Conservation (phyloP, 2,797 vertebrate genomes). For the Squalus acanthias region DNA sequence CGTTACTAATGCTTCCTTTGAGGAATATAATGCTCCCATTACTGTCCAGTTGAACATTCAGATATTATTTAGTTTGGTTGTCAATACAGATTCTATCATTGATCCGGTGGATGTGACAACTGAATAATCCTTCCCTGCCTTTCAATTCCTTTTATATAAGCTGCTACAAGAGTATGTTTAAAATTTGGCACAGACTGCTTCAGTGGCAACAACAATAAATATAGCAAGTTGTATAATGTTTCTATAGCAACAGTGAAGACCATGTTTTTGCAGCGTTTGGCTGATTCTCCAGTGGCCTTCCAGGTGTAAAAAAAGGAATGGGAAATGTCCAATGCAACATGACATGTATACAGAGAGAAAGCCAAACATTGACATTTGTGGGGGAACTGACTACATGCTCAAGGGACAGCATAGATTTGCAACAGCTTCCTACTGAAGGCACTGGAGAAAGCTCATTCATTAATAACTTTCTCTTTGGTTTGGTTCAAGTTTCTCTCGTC, state of each 20-base stretch:
- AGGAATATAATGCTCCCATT: not conserved
- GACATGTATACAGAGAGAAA: not conserved
- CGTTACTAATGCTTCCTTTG: not conserved
- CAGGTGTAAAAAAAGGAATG: not conserved
- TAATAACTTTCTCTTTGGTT: not conserved
- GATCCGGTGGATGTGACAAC: not conserved
- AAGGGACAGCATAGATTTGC: too few relatives aligned
- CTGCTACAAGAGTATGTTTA: not conserved
- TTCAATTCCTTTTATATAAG: not conserved
- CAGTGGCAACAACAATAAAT: not conserved
- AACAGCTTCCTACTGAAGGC: too few relatives aligned
- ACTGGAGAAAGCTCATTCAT: too few relatives aligned
- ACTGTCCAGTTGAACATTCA: not conserved
- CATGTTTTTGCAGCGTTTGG: not conserved
- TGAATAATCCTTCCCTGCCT: not conserved
- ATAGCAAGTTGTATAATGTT: not conserved
- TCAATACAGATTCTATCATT: not conserved
- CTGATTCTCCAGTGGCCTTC: not conserved
- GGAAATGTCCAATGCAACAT: not conserved
- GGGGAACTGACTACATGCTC: not conserved
- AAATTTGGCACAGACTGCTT: not conserved
- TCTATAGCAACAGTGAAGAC: not conserved
- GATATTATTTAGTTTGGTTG: not conserved
- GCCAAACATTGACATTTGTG: not conserved
- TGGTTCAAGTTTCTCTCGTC: not conserved